phyloP scores from a whole-genome alignment of 2,797 vertebrate genomes.

The Sphenopsis melanotis region DNA sequence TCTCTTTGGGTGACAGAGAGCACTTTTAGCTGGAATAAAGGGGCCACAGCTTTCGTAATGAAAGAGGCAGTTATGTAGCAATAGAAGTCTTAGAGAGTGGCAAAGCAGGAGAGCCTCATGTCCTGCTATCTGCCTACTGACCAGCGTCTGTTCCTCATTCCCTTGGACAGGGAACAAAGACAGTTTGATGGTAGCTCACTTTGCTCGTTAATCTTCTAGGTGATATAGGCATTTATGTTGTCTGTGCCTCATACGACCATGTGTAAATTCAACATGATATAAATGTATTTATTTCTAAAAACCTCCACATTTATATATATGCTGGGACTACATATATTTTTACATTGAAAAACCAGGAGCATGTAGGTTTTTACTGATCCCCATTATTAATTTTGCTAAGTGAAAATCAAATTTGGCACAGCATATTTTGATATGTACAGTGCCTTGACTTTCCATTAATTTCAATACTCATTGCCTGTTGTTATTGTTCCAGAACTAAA shows the following conservation, averaged over 20 bases:
- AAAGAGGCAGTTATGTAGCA: neutral
- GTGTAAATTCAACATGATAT: neutral
- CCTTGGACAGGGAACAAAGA: neutral
- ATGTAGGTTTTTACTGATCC: neutral
- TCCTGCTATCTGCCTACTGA: neutral
- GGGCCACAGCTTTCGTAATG: neutral
- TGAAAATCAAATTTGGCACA: neutral
- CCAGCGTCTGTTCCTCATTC: neutral
- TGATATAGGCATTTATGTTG: neutral
- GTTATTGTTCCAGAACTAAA: neutral
- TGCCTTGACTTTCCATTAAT: neutral
- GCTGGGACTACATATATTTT: neutral
- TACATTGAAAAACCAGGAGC: neutral
- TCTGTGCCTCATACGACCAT: neutral
- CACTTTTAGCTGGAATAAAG: neutral
- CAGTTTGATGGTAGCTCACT: neutral
- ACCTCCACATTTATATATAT: neutral
- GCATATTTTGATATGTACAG: neutral
- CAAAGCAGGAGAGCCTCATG: neutral
- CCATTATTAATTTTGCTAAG: neutral
- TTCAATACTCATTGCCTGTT: neutral
- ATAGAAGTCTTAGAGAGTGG: neutral
- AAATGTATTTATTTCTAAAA: neutral
- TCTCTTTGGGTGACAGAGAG: neutral
- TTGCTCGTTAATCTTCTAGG: neutral